Base-by-base conservation (phyloP, 2,797 vertebrate species). In the Karalla daura region DNA sequence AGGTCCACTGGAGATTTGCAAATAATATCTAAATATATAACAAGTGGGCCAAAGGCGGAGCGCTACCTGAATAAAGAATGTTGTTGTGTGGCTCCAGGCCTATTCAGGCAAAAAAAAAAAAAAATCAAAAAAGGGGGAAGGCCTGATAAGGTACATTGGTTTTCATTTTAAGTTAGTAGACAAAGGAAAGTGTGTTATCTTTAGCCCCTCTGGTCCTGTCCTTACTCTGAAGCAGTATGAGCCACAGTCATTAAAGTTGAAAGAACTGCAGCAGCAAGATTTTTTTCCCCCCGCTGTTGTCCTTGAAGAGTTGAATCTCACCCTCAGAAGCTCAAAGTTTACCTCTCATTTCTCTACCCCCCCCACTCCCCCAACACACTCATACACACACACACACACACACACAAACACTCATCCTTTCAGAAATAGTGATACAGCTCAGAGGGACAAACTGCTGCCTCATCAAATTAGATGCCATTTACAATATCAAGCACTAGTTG, bases 1-100 rank as follows among this genome's bases (percentile, higher is more conserved):
- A 54, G 35, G 54, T 72, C 40, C 63, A 4, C 60, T 45, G 23
- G 72, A 80, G 72, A 74, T 63, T 77, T 86, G 64, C 55, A 84
- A 71, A 85, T 66, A 78, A 56, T 52, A 68, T 66, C 65, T 64
- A 74, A 80, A 78, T 70, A 63, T 70, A 66, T 10, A 74, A 66
- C 37, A 80, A 70, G 32, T 51, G 25, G 52, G 63, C 73, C 52
- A 61, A 58, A 36, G 44, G 17, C 60, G 35, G 45, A 74, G 49
- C 58, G 23, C 25, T 9, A 18, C 60, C 53, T 63, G 39, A 63
- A 76, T 68, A 53, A 76, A 54, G 41, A 60, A 50, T 43, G 35
- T 40, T 69, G 46, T 53, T 60, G 21, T 61, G 45, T 35, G 40
- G 56, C 66, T 73, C 1, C 14, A 41, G 56, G 66, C 56, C 37